A percentile compares a stretch with the other conserved stretches of the same genome.
Conservation (phyloP, 2,113 vertebrate species). For the Ellobius talpinus region DNA sequence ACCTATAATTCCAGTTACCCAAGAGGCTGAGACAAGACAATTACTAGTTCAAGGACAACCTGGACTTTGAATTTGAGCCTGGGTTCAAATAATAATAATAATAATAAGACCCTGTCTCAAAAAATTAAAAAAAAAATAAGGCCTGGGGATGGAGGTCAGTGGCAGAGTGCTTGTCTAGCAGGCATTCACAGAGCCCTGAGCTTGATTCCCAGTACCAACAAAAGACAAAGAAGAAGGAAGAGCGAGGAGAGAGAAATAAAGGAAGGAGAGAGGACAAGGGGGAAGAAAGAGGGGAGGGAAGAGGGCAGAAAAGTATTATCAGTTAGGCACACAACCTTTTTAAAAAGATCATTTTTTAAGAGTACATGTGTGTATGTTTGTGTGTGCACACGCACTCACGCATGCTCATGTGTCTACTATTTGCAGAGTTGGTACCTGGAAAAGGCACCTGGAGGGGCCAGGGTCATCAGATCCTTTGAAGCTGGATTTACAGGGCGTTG, state of each 20-base stretch:
- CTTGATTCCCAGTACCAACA: not conserved
- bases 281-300: not conserved
- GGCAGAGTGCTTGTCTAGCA: not conserved
- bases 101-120: not conserved
- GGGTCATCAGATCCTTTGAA: too few relatives aligned
- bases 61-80: not conserved
- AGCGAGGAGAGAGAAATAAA: not conserved
- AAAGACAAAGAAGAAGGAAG: not conserved
- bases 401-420: too few relatives aligned
- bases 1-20: not conserved
- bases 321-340: not conserved
- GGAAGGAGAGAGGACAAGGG: too few relatives aligned
- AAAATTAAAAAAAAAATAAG: not conserved
- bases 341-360: not conserved
- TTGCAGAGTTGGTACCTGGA: not conserved
- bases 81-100: too few relatives aligned
- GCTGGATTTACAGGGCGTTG: not conserved
- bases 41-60: not conserved
- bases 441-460: not conserved
- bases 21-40: not conserved
- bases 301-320: not conserved
- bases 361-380: not conserved
- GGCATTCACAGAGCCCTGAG: not conserved
- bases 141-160: not conserved
- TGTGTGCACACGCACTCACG: not conserved